Base-by-base conservation (phyloP, 2,797 vertebrate genomes). In the Bryconaethiops microstoma region DNA sequence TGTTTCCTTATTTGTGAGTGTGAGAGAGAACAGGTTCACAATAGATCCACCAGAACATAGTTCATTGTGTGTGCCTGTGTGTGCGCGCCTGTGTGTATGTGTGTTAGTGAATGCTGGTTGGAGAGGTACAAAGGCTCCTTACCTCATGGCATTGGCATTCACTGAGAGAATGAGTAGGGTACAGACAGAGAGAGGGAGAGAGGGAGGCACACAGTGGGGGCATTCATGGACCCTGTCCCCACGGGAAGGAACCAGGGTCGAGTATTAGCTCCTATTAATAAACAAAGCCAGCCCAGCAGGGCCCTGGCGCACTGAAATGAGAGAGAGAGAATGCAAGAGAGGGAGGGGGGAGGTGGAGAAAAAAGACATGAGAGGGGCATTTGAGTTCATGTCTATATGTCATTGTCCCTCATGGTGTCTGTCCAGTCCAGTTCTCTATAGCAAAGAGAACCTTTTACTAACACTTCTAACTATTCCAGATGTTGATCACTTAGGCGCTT, bases 261-360 rank as follows among this genome's bases (percentile, higher is more conserved):
- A 88, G 87, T 88, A 87, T 88, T 90, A 87, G 83, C 84, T 83
- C 83, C 85, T 88, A 87, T 87, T 90, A 86, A 87, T 84, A 88
- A 85, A 88, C 87, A 88, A 88, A 89, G 87, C 79, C 85, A 78
- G 79, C 85, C 82, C 86, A 85, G 86, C 79, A 74, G 85, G 84
- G 83, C 74, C 81, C 78, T 85, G 78, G 78, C 76, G 83, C 70
- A 79, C 74, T 82, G 81, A 77, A 83, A 67, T 69, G 59, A 57
- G 63, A 84, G 73, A 85, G 89, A 90, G 65, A 86, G 88, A 89
- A 57, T 85, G 82, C 17, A 48, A 45, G 54, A 50, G 35, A 84
- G 79, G 74, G 74, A 67, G 17, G 50, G 42, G 65, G 50, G 23
- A 23, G 78, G 83, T 74, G 69, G 64, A 35, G 78, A 63, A 19